phyloP scores from a whole-genome alignment of 2,888 invertebrate genomes.

The Homarus gammarus region DNA sequence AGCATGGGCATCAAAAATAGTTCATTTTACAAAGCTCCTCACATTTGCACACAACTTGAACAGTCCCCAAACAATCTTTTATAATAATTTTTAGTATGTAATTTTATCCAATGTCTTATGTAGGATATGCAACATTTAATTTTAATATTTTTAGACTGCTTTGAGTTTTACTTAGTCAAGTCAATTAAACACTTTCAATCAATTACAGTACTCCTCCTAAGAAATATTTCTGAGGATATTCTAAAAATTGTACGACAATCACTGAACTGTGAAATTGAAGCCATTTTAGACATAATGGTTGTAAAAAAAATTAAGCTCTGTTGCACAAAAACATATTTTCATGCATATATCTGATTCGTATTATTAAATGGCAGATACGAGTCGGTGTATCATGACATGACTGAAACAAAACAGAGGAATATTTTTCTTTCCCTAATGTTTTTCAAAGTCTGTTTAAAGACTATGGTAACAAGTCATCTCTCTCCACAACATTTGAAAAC shows the following conservation, averaged over 20 bases:
- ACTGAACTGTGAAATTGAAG: neutral
- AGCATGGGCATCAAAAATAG: conserved; percentile 70
- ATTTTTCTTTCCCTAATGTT: neutral
- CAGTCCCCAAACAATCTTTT: conserved; percentile 27
- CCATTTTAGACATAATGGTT: neutral
- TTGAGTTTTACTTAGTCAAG: too few relatives aligned
- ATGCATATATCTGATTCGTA: neutral
- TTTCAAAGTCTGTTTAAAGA: neutral
- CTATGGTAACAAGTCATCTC: neutral
- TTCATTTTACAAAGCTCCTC: conserved; percentile 62
- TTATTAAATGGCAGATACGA: neutral
- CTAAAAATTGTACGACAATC: neutral
- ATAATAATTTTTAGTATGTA: conserved; percentile 12
- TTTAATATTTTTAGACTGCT: too few relatives aligned
- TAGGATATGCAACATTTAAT: conserved; percentile 1
- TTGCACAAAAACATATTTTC: neutral
- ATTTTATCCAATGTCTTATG: conserved; percentile 9
- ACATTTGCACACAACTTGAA: conserved; percentile 44
- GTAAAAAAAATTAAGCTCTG: neutral
- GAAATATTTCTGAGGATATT: neutral
- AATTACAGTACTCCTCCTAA: neutral
- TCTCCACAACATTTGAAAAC: neutral
- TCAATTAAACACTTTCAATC: neutral
- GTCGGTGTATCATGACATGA: neutral
- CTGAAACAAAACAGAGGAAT: neutral